Evolutionary conservation across 2,888 invertebrate species (phyloP).

Genomic region (Rhorus exstirpatorius): DNA sequence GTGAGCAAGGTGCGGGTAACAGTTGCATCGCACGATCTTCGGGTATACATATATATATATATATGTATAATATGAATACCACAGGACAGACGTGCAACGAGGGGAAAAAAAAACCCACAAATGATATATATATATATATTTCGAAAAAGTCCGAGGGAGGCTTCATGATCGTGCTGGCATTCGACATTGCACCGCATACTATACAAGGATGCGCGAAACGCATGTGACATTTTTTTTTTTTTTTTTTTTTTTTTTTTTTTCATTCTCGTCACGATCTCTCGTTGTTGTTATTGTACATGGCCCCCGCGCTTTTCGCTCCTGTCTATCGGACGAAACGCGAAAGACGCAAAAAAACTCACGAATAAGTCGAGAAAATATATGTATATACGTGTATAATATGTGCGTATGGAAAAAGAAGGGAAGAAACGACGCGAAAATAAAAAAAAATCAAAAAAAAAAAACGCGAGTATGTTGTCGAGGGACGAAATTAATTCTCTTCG

Average conservation of each 20-base stretch:
- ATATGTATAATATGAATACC: constrained; percentile 19
- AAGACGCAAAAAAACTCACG: constrained; percentile 40
- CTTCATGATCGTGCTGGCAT: constrained; percentile 79
- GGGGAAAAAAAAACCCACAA: constrained; percentile 8
- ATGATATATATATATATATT: constrained; percentile 21
- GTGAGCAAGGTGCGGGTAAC: constrained; percentile 68
- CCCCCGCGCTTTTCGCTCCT: constrained; percentile 76
- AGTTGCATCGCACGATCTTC: constrained; percentile 67
- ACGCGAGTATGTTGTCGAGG: constrained; percentile 15
- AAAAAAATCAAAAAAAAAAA: constrained; percentile 9
- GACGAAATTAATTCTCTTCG: constrained; percentile 40
- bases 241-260: too few relatives aligned
- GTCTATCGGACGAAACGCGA: constrained; percentile 25
- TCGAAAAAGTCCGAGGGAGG: constrained; percentile 65
- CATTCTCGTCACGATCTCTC: constrained; percentile 81
- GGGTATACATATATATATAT: constrained; percentile 46
- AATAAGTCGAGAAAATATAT: constrained; percentile 33
- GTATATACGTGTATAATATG: constrained; percentile 4
- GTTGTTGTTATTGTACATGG: constrained; percentile 78
- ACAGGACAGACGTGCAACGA: constrained; percentile 39
- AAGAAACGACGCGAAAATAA: constrained; percentile 17
- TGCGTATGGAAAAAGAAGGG: neutral
- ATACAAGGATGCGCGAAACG: constrained; percentile 84
- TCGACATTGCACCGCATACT: constrained; percentile 84
- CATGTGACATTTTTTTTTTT: constrained; percentile 78